Conservation (phyloP, 2,113 vertebrate species). For the Marmota flaviventris region DNA sequence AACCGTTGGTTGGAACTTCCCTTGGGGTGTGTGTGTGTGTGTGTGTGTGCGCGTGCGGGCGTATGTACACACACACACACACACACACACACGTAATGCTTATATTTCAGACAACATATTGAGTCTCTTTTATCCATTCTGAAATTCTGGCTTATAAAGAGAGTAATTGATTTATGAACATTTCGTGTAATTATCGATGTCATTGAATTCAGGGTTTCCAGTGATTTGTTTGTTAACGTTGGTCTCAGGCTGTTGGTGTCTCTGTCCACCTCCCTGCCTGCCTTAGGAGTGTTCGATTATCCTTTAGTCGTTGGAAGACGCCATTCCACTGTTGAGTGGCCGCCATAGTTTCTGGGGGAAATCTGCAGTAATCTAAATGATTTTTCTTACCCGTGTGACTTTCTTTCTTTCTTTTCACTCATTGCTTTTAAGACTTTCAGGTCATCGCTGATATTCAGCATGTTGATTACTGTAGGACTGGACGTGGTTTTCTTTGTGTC, state of each 20-base stretch:
- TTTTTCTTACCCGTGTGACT: not conserved
- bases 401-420: not conserved
- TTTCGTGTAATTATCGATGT: not conserved
- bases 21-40: not conserved
- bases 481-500: not conserved
- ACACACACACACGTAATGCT: not conserved
- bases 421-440: not conserved
- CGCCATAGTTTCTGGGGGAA: not conserved
- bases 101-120: not conserved
- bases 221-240: not conserved
- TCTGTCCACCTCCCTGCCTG: not conserved
- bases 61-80: not conserved
- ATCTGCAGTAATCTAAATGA: not conserved
- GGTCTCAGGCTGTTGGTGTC: not conserved
- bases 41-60: rapidly evolving
- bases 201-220: not conserved
- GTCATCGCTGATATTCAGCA: not conserved
- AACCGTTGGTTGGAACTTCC: not conserved
- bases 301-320: not conserved
- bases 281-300: not conserved
- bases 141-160: not conserved
- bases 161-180: not conserved
- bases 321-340: not conserved
- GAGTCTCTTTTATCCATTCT: not conserved
- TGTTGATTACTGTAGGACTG: no score